Conservation (phyloP, 37 sponge, comb jelly and placozoan species). For the Axinella damicornis region DNA sequence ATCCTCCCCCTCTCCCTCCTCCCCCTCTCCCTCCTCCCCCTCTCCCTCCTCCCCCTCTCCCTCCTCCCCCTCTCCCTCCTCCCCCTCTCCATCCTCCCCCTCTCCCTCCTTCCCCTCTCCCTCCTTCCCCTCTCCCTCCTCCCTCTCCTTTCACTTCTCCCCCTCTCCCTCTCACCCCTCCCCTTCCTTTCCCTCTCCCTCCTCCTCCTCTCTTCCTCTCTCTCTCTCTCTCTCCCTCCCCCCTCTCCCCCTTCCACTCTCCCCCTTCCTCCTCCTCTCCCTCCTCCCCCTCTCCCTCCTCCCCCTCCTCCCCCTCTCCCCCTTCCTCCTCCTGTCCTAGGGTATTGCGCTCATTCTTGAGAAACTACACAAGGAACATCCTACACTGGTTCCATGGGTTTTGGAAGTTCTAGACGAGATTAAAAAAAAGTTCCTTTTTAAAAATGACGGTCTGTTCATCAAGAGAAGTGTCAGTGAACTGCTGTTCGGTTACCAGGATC, state of each 20-base stretch:
- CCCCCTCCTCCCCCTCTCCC: neutral
- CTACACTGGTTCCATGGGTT: no score
- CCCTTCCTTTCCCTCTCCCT: no score
- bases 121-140: neutral
- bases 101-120: neutral
- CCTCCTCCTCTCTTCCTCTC: no score
- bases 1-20: neutral
- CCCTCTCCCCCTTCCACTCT: constrained; percentile 2
- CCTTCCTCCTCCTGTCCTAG: constrained; percentile 5
- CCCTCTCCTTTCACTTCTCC: no score
- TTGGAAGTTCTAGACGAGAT: no score
- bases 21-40: neutral
- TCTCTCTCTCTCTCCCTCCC: no score
- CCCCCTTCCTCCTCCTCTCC: neutral
- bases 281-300: neutral
- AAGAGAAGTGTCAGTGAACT: constrained; percentile 53
- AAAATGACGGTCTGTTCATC: constrained; percentile 51
- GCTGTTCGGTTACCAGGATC: constrained; percentile 83
- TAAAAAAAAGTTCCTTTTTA: no score
- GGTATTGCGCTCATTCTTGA: constrained; percentile 20
- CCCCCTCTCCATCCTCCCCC: neutral
- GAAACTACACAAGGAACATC: no score
- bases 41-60: neutral
- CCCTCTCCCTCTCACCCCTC: neutral
- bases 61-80: neutral